phyloP scores from a whole-genome alignment of 2,888 invertebrate species.

The Stenichneumon culpator region DNA sequence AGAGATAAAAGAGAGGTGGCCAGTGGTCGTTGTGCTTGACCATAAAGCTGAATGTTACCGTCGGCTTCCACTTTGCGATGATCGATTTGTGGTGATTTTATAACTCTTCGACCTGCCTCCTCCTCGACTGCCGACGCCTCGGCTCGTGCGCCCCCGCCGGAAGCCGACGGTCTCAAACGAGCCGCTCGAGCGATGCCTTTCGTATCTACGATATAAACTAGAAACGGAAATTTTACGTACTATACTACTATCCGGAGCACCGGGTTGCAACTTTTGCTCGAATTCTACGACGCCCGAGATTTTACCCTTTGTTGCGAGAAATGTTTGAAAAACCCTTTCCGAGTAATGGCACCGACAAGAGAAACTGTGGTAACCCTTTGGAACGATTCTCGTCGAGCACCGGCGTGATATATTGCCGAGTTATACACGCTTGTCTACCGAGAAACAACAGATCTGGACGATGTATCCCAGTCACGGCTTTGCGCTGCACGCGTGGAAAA shows the following conservation, averaged over 20 bases:
- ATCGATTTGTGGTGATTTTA: conserved; percentile 85
- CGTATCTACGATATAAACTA: conserved; percentile 78
- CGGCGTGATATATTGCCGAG: conserved; percentile 33
- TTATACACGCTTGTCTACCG: background rate
- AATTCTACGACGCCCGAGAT: conserved; percentile 60
- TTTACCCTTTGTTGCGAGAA: conserved; percentile 61
- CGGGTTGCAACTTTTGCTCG: conserved; percentile 19
- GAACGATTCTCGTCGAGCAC: conserved; percentile 31
- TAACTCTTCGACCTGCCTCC: conserved; percentile 79
- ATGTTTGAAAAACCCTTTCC: conserved; percentile 38
- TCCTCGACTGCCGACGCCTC: conserved; percentile 69
- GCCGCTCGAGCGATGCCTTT: conserved; percentile 79
- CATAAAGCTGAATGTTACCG: conserved; percentile 79
- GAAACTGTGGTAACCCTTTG: background rate
- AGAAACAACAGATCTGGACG: conserved; percentile 3
- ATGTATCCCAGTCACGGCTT: background rate
- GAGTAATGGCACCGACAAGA: conserved; percentile 40
- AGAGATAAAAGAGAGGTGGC: conserved; percentile 67
- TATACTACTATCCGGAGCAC: conserved; percentile 47
- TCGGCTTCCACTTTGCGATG: conserved; percentile 81
- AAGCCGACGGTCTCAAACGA: conserved; percentile 79
- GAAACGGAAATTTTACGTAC: conserved; percentile 80
- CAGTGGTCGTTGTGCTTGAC: conserved; percentile 76
- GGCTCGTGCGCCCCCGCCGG: conserved; percentile 29
- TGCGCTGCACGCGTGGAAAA: background rate